Evolutionary conservation across 2,888 invertebrate species (phyloP).

Genomic region (Periphyllus acericola): DNA sequence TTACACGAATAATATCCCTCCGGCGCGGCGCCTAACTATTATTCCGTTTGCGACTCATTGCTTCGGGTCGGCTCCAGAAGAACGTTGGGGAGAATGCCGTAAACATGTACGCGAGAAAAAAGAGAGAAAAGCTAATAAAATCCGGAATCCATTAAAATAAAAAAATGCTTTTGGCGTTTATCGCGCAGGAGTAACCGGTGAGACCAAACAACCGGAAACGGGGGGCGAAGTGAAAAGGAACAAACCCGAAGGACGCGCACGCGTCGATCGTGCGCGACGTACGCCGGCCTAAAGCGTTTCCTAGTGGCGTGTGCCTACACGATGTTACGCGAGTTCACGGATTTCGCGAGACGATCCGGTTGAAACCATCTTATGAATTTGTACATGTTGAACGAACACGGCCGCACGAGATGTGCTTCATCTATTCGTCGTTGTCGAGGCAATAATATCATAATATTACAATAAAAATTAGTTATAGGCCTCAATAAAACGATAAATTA

Average conservation of each 20-base stretch:
- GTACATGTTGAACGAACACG: too few species aligned
- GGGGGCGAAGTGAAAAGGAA: constrained; percentile 37
- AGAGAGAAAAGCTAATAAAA: constrained; percentile 28
- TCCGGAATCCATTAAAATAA: constrained; percentile 45
- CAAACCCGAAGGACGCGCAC: neutral
- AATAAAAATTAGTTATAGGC: too few species aligned
- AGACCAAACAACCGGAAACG: constrained; percentile 48
- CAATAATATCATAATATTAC: too few species aligned
- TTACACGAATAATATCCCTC: neutral
- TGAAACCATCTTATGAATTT: too few species aligned
- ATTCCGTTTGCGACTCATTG: neutral
- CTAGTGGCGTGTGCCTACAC: neutral
- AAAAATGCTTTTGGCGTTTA: constrained; percentile 36
- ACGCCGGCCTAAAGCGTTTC: constrained; percentile 22
- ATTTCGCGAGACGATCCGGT: too few species aligned
- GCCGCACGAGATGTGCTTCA: too few species aligned
- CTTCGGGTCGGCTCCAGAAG: neutral
- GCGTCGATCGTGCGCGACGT: neutral
- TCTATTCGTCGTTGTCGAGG: too few species aligned
- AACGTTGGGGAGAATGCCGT: neutral
- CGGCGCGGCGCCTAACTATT: neutral
- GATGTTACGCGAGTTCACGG: too few species aligned
- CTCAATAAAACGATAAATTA: too few species aligned
- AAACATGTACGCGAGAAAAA: neutral
- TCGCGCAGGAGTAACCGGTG: constrained; percentile 38